Percentiles rank a stretch among this genome's conserved stretches.
phyloP scores from a whole-genome alignment of 2,113 vertebrate genomes.

The Pangasianodon hypophthalmus region DNA sequence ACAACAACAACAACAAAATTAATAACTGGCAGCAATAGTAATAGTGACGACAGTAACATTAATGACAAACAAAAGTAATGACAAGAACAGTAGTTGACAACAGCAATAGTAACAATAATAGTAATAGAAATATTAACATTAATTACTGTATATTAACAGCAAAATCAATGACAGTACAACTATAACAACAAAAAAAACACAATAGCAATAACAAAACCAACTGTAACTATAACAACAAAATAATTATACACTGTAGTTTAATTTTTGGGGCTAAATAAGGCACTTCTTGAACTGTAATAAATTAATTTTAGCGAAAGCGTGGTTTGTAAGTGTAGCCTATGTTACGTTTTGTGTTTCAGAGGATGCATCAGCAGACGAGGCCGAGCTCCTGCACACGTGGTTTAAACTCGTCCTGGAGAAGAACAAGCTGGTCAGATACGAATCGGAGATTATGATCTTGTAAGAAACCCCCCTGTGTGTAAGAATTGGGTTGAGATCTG shows the following conservation, averaged over 20 bases:
- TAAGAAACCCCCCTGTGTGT: slow-evolving; percentile 55
- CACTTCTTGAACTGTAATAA: not conserved
- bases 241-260: not conserved
- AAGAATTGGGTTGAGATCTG: not conserved
- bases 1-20: too few species aligned
- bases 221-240: not conserved
- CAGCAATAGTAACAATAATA: too few species aligned
- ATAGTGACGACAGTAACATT: not conserved
- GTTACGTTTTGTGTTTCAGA: slow-evolving; percentile 33
- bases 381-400: slow-evolving; percentile 87
- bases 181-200: too few species aligned
- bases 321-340: not conserved
- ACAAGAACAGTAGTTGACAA: not conserved
- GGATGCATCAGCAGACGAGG: slow-evolving; percentile 71
- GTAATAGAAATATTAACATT: not conserved
- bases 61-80: not conserved
- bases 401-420: slow-evolving; percentile 92
- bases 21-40: too few species aligned
- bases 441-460: slow-evolving; percentile 87
- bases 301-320: not conserved
- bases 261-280: not conserved
- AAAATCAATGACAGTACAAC: not conserved
- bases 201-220: too few species aligned
- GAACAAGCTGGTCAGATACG: slow-evolving; percentile 88
- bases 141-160: not conserved